phyloP scores from a whole-genome alignment of 2,797 vertebrate genomes.

The Pseudocheirus occidentalis region DNA sequence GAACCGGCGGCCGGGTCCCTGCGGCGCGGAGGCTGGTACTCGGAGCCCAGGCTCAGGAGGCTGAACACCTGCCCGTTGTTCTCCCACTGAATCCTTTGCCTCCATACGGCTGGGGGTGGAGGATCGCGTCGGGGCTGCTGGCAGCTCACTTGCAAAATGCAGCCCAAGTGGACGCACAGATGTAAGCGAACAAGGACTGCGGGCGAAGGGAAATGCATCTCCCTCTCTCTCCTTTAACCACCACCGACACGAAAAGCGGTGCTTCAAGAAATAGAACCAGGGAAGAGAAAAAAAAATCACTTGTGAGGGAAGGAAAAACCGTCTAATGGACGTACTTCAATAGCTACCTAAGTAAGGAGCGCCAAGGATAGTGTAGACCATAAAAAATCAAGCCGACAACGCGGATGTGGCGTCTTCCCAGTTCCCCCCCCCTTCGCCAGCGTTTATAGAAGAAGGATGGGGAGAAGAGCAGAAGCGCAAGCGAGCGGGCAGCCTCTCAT shows the following conservation, averaged over 20 bases:
- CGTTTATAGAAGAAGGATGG: slow-evolving; percentile 62
- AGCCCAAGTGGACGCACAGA: slow-evolving; percentile 85
- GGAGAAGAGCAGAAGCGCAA: slow-evolving; percentile 66
- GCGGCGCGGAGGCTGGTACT: slow-evolving; percentile 88
- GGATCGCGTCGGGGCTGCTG: slow-evolving; percentile 82
- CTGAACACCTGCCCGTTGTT: slow-evolving; percentile 93
- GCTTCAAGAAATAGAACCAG: slow-evolving; percentile 8
- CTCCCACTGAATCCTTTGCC: slow-evolving; percentile 91
- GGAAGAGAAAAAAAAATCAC: slow-evolving; percentile 5
- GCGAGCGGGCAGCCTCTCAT: slow-evolving; percentile 84
- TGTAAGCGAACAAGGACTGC: slow-evolving; percentile 81
- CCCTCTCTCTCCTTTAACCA: not conserved
- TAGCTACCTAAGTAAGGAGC: not conserved
- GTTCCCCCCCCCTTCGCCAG: slow-evolving; percentile 55
- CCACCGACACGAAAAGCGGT: not conserved
- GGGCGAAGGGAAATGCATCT: slow-evolving; percentile 74
- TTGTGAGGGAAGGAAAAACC: slow-evolving; percentile 1
- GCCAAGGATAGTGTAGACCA: slow-evolving; percentile 41
- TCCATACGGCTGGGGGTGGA: slow-evolving; percentile 85
- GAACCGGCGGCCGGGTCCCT: slow-evolving; percentile 82
- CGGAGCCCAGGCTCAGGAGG: slow-evolving; percentile 88
- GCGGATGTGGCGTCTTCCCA: slow-evolving; percentile 71
- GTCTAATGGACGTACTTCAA: not conserved
- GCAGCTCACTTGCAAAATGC: slow-evolving; percentile 84
- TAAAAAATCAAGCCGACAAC: slow-evolving; percentile 7